These are phyloP conservation scores for Myanophis thanlyinensis DNA, from an alignment of 2,113 vertebrate species.

Conservation along the genomic window DNA sequence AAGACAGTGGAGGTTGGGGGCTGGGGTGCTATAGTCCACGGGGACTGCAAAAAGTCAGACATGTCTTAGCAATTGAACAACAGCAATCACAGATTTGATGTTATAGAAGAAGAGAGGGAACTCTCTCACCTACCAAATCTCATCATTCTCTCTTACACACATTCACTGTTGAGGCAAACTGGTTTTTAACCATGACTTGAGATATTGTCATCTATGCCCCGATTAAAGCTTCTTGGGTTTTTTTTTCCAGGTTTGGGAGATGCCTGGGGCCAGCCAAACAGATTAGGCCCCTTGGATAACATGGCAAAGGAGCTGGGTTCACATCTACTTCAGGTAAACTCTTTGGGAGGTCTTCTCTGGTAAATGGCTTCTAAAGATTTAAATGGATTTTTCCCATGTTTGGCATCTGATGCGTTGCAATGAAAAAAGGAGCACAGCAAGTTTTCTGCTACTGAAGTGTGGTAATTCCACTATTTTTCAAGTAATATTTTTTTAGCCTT, in stretches of 20 bases:
- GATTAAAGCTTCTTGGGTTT: not conserved
- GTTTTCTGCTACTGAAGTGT: not conserved
- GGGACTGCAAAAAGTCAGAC: not conserved
- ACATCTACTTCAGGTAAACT: conserved; percentile 86
- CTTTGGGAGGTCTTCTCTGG: not conserved
- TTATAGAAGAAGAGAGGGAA: not conserved
- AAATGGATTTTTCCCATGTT: not conserved
- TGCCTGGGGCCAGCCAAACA: conserved; percentile 82
- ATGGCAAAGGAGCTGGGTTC: conserved; percentile 92
- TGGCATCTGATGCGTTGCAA: not conserved
- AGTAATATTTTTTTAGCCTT: not conserved
- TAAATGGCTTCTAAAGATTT: not conserved
- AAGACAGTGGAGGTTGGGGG: no score
- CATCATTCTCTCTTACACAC: not conserved
- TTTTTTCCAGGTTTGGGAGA: conserved; percentile 83
- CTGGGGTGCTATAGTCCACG: not conserved
- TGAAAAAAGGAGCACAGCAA: not conserved
- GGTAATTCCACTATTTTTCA: not conserved
- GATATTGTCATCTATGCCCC: not conserved
- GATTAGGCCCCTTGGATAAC: conserved; percentile 82
- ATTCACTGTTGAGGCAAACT: not conserved
- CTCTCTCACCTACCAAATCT: not conserved
- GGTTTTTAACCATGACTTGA: not conserved
- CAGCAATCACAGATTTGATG: not conserved
- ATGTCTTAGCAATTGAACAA: not conserved